Evolutionary conservation across 53 echinoderm and acorn worm species (phyloP).

Genomic region (Mesocentrotus franciscanus): DNA sequence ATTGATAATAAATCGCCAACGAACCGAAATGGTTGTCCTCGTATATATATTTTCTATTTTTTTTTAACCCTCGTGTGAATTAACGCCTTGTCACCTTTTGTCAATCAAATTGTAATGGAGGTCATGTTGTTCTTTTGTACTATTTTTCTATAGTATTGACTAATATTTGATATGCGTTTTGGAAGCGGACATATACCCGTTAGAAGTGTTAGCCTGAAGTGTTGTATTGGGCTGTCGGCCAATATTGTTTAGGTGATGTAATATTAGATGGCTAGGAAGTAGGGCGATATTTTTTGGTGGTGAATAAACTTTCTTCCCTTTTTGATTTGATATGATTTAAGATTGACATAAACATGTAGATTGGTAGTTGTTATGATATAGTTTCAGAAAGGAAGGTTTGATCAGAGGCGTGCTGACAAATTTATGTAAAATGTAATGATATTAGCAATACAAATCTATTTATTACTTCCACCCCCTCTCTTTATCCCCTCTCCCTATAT

Average conservation of each 20-base stretch:
- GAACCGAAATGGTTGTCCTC: background rate
- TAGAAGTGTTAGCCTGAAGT: background rate
- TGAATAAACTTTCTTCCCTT: background rate
- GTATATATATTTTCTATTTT: background rate
- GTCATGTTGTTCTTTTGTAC: background rate
- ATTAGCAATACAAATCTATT: no score
- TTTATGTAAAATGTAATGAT: no score
- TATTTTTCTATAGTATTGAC: background rate
- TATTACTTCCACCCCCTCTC: background rate
- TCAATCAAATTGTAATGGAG: background rate
- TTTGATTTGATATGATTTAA: background rate
- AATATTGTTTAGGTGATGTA: background rate
- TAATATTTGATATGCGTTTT: background rate
- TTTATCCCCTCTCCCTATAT: background rate
- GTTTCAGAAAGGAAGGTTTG: no score
- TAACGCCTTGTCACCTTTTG: conserved; percentile 9
- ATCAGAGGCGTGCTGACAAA: no score
- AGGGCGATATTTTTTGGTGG: background rate
- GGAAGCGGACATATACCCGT: background rate
- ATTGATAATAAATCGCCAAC: background rate
- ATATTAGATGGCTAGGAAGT: background rate
- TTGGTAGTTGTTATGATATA: no score
- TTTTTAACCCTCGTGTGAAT: background rate
- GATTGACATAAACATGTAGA: background rate
- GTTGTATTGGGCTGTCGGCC: background rate